A percentile compares a stretch with the other conserved stretches of the same genome.
phyloP scores from a whole-genome alignment of 2,797 vertebrate genomes.

The Bradypus variegatus region DNA sequence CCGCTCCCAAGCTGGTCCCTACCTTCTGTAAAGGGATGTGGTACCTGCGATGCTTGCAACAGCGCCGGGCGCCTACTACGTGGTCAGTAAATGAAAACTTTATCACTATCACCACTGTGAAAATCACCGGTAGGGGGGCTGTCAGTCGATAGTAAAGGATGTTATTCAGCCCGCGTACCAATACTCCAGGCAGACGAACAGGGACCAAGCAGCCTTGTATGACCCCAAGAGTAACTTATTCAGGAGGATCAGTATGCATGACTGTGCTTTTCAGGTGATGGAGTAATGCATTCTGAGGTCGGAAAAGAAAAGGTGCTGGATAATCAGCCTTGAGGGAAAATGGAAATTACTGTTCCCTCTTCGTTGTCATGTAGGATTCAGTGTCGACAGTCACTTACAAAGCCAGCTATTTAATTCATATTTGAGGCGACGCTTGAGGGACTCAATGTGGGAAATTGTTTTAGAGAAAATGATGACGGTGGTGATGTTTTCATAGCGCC shows the following conservation, averaged over 20 bases:
- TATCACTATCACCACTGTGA: too few species aligned
- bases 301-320: background rate
- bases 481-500: background rate
- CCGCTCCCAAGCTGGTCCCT: background rate
- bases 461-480: background rate
- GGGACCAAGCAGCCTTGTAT: too few species aligned
- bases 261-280: background rate
- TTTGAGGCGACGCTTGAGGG: background rate
- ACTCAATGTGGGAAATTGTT: too few species aligned
- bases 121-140: background rate
- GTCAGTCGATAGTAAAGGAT: too few species aligned
- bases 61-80: too few species aligned
- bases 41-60: rapidly evolving
- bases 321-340: background rate
- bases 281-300: background rate
- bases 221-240: background rate
- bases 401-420: background rate
- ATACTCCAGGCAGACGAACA: too few species aligned
- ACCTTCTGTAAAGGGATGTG: too few species aligned
- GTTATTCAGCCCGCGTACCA: background rate
- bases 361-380: background rate
- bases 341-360: background rate
- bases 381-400: background rate
- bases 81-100: background rate
- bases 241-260: background rate